Evolutionary conservation across 1,140 invertebrate genomes (phyloP), one percentile per base, ranked within the genome.

Genomic region (Drosophila micromelanica): DNA sequence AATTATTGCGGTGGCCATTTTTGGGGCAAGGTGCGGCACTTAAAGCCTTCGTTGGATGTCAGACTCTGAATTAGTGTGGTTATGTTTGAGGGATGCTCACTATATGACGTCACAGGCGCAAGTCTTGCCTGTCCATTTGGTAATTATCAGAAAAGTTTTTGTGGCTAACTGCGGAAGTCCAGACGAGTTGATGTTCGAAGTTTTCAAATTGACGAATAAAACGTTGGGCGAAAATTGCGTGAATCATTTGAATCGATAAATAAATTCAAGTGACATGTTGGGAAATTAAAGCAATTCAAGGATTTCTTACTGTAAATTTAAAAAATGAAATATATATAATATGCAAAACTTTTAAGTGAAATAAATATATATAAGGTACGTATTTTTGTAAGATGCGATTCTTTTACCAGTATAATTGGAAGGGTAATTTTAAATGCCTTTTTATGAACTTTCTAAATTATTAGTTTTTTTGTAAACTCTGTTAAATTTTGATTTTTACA

Each of bases 131-230:
- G 12, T 15, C 43, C 52, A 56, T 30, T 51, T 54, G 37, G 61
- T 56, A 67, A 72, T 65, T 59, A 65, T 72, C 27, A 13, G n/a
- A 54, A 13, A 23, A 52, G 13, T 13, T 52, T 46, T 46, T 37
- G 43, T 35, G 43, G 57, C 40, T 2, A 20, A 5, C 40, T 12
- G 15, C 40, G 57, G 27, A 42, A 64, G 52, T 49, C 11, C 42
- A 55, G 60, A 15, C 59, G 15, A 51, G 17, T 51, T 52, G 11
- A 35, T 48, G 38, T 20, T 42, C 35, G n/a, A 62, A 69, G 38
- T 69, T 62, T 62, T 37, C n/a, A 15, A 55, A 35, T 20, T 32
- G 49, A 38, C 15, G 43, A 48, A 49, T 51, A 13, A 62, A 37
- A 61, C 32, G 32, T 48, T 56, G 11, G 13, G 8, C 32, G 32